Conservation (phyloP, 2,888 invertebrate species). For the Pteria penguin region DNA sequence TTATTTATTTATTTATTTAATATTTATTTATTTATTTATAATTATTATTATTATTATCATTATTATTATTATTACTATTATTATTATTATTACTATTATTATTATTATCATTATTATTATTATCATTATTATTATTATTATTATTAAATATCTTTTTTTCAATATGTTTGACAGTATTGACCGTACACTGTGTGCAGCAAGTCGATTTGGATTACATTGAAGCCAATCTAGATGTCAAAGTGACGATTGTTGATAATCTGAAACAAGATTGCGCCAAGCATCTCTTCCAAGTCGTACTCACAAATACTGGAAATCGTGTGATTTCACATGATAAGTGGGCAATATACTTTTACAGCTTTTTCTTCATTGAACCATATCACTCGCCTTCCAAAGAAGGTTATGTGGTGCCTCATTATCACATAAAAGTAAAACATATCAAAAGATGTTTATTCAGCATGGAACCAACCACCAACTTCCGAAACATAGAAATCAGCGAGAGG, state of each 20-base stretch:
- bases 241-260: slow-evolving; percentile 50
- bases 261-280: slow-evolving; percentile 51
- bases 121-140: too few relatives aligned
- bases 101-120: too few relatives aligned
- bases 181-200: slow-evolving; percentile 21
- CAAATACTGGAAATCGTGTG: slow-evolving; percentile 45
- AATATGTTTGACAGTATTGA: too few relatives aligned
- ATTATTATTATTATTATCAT: too few relatives aligned
- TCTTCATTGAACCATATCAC: slow-evolving; percentile 66
- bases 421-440: slow-evolving; percentile 62
- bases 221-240: slow-evolving; percentile 43
- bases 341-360: slow-evolving; percentile 68
- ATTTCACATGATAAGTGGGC: slow-evolving; percentile 51
- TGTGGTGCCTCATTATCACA: slow-evolving; percentile 44
- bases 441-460: slow-evolving; percentile 65
- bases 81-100: too few relatives aligned
- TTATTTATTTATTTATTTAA: too few relatives aligned
- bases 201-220: slow-evolving; percentile 48
- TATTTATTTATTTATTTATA: too few relatives aligned
- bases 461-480: slow-evolving; percentile 55
- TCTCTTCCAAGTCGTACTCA: slow-evolving; percentile 46
- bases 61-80: too few relatives aligned
- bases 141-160: too few relatives aligned
- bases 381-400: slow-evolving; percentile 56
- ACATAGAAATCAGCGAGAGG: slow-evolving; percentile 53